Base-by-base conservation (phyloP, 2,113 vertebrate species). In the Nyctibius bracteatus region DNA sequence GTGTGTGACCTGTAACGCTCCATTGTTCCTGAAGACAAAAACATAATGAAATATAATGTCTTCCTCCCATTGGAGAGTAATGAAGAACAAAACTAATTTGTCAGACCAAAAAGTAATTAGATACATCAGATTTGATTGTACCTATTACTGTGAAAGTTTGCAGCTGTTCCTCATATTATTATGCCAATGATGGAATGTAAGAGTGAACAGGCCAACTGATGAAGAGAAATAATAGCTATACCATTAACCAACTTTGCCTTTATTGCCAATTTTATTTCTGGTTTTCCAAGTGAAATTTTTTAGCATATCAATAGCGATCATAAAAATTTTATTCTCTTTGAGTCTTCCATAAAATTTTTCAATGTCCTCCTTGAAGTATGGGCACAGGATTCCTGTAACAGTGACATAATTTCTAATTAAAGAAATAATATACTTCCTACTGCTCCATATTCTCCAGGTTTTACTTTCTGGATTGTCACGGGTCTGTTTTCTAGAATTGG, bases 61-160 rank as follows among this genome's bases (percentile, higher is more conserved):
- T 97, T 97, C 90, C 95, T 98, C 97, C 97, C 97, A 97, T 97
- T 98, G 97, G 97, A 98, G 96, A 97, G 92, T 98, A 98, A 98
- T 96, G 97, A 98, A 98, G 97, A 98, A 98, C 95, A 98, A 98
- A 98, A 98, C 97, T 97, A 98, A 98, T 98, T 98, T 98, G 97
- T 97, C n/a, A 62, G 93, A 98, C 96, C 94, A 98, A 97, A 98
- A 98, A 98, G 98, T 98, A 98, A 98, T 98, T 98, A 98, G 98
- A 98, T 86, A 98, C 96, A 98, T 98, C 97, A 98, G 90, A 96
- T 97, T 98, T 24, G 10, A 98, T 97, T 97, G 94, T 96, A 97
- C 81, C 96, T 98, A 98, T 98, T 98, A 97, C 95, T 96, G 92
- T 97, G 97, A 98, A 98, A 97, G 96, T 98, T 97, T 97, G 94